Conservation (phyloP, 2,797 vertebrate species). For the Botia kubotai region DNA sequence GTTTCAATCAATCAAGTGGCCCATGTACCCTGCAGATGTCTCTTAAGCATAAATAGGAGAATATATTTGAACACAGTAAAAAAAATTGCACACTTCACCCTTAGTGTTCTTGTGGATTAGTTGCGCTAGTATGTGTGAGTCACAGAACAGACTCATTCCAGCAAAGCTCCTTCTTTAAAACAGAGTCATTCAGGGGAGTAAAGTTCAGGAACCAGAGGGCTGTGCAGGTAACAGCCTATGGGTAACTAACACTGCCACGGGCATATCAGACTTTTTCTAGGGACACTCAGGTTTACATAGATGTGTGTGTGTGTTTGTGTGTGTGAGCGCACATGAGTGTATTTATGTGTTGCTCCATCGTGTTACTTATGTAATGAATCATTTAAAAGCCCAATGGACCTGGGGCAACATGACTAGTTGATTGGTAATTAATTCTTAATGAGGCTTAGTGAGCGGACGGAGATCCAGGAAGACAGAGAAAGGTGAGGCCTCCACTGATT, state of each 20-base stretch:
- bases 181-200: neutral
- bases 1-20: too few species aligned
- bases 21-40: neutral
- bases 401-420: slow-evolving; percentile 80
- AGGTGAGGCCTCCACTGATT: slow-evolving; percentile 67
- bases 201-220: slow-evolving; percentile 7
- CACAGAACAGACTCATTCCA: neutral
- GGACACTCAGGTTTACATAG: neutral
- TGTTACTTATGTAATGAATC: slow-evolving; percentile 81
- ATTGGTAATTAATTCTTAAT: slow-evolving; percentile 85
- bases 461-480: slow-evolving; percentile 60
- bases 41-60: neutral
- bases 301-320: slow-evolving; percentile 45
- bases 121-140: neutral
- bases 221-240: slow-evolving; percentile 37
- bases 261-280: neutral
- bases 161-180: neutral
- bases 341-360: slow-evolving; percentile 62
- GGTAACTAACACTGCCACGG: slow-evolving; percentile 12
- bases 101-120: neutral
- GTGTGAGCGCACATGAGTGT: slow-evolving; percentile 37
- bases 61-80: neutral
- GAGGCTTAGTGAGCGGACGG: slow-evolving; percentile 76
- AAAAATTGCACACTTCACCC: neutral
- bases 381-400: slow-evolving; percentile 77